A percentile compares a stretch with the other conserved stretches of the same genome.
Evolutionary conservation across 2,113 vertebrate species (phyloP).

Genomic region (cattle (Bos taurus)): ARS-UCD2.0 NC_037329.1:3534001-3534500

Average conservation of each 20-base stretch:
- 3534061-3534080: not conserved
- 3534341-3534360: not conserved
- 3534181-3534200: not conserved
- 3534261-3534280: not conserved
- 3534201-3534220: not conserved
- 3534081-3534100: not conserved
- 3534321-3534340: not conserved
- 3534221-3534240: not conserved
- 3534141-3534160: not conserved
- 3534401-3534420: not conserved
- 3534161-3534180: not conserved
- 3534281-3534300: not conserved
- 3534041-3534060: not conserved
- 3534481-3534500: not conserved
- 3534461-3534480: not conserved
- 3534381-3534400: not conserved
- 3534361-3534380: not conserved
- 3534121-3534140: not conserved
- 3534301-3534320: not conserved
- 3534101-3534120: not conserved
- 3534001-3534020: not conserved
- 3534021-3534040: not conserved
- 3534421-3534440: not conserved
- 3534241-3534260: not conserved
- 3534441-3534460: not conserved